phyloP scores from a whole-genome alignment of 2,888 invertebrate species.

The Urechis unicinctus region DNA sequence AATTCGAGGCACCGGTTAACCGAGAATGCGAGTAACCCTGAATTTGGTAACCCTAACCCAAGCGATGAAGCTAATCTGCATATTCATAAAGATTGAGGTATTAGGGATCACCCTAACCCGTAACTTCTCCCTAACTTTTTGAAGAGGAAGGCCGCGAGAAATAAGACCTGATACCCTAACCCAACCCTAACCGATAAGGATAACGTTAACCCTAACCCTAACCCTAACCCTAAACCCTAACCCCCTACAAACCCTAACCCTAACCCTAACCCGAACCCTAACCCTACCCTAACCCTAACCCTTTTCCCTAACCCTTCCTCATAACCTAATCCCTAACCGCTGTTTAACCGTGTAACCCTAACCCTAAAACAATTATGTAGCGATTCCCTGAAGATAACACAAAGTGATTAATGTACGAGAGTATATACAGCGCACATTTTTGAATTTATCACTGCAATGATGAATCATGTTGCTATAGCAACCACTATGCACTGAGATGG shows the following conservation, averaged over 20 bases:
- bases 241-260: conserved; percentile 19
- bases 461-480: too few species aligned
- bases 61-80: conserved; percentile 12
- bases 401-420: too few species aligned
- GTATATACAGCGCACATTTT: too few species aligned
- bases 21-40: neutral
- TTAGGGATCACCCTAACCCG: conserved; percentile 14
- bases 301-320: too few species aligned
- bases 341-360: too few species aligned
- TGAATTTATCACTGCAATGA: too few species aligned
- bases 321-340: too few species aligned
- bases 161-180: conserved; percentile 10
- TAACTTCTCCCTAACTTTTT: conserved; percentile 11
- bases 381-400: conserved; percentile 11
- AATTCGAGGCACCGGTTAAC: conserved; percentile 8
- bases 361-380: conserved; percentile 13
- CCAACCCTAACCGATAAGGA: conserved; percentile 18
- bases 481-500: too few species aligned
- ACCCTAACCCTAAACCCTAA: conserved; percentile 14
- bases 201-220: conserved; percentile 14
- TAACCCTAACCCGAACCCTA: conserved; percentile 18
- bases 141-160: neutral
- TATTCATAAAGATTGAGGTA: too few species aligned
- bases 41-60: conserved; percentile 12
- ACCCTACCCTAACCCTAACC: too few species aligned